Conservation (phyloP, 1,140 invertebrate genomes). For the Schlechtendalia chinensis region DNA sequence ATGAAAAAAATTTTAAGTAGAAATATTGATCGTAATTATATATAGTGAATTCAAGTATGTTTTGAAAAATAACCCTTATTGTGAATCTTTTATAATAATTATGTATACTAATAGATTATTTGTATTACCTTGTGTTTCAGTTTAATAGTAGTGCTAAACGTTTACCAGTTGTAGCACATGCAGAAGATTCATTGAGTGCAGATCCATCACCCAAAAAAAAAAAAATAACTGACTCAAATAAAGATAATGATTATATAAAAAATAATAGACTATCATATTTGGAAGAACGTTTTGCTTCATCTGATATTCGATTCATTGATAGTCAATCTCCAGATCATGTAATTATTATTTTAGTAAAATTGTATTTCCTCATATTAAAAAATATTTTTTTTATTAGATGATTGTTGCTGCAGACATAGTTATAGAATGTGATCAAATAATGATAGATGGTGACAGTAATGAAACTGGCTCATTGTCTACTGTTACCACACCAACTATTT, state of each 20-base stretch:
- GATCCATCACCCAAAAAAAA: constrained; percentile 56
- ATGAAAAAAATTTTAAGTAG: too few species aligned
- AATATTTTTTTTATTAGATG: constrained; percentile 31
- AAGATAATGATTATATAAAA: constrained; percentile 32
- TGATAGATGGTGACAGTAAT: constrained; percentile 37
- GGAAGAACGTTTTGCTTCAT: constrained; percentile 59
- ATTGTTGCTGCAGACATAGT: not conserved
- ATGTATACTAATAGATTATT: not conserved
- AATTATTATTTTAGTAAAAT: not conserved
- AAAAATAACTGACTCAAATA: constrained; percentile 52
- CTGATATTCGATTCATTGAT: constrained; percentile 61
- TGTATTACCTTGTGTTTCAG: not conserved
- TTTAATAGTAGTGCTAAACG: constrained; percentile 50
- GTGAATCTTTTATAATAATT: too few species aligned
- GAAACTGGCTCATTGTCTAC: constrained; percentile 37
- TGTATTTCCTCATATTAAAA: not conserved
- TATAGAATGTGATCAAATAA: constrained; percentile 34
- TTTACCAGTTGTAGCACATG: constrained; percentile 52
- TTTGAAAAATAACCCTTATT: too few species aligned
- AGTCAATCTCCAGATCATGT: constrained; percentile 60
- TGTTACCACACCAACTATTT: constrained; percentile 51
- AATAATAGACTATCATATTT: constrained; percentile 59
- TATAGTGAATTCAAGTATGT: too few species aligned
- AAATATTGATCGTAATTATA: too few species aligned
- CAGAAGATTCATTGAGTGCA: constrained; percentile 53